Evolutionary conservation across 2,797 vertebrate species (phyloP).

Genomic region (Anisognathus igniventris): DNA sequence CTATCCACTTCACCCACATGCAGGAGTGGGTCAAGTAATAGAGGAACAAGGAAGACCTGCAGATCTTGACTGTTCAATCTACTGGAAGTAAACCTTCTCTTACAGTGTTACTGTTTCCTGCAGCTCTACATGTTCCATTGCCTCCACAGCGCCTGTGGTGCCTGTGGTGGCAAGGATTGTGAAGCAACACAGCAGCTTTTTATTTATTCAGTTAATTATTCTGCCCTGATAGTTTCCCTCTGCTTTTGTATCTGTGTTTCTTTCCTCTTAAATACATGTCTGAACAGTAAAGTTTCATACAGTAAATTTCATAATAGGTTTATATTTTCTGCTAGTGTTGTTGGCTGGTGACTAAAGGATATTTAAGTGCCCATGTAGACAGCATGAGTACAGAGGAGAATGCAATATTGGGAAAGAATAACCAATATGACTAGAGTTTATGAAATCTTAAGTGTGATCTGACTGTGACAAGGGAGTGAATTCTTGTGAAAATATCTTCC

Average conservation of each 20-base stretch:
- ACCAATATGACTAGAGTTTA: not conserved
- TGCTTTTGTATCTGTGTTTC: not conserved
- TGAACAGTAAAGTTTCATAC: not conserved
- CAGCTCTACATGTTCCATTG: not conserved
- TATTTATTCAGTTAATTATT: not conserved
- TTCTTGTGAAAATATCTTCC: not conserved
- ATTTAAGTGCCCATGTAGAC: not conserved
- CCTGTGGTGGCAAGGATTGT: not conserved
- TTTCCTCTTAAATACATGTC: not conserved
- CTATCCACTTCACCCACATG: not conserved
- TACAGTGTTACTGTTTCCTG: not conserved
- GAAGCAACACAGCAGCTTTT: not conserved
- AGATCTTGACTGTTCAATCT: not conserved
- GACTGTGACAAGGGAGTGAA: not conserved
- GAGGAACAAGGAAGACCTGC: not conserved
- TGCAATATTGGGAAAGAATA: not conserved
- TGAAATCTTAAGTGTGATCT: not conserved
- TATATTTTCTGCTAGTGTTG: not conserved
- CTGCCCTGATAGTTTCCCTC: not conserved
- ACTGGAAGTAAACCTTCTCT: not conserved
- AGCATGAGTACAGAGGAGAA: not conserved
- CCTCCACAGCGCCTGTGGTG: not conserved
- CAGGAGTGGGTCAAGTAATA: not conserved
- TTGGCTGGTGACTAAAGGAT: not conserved
- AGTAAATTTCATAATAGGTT: not conserved